A percentile compares a stretch with the other conserved stretches of the same genome.
phyloP scores from a whole-genome alignment of 2,888 invertebrate species.

The Torymus texanus region DNA sequence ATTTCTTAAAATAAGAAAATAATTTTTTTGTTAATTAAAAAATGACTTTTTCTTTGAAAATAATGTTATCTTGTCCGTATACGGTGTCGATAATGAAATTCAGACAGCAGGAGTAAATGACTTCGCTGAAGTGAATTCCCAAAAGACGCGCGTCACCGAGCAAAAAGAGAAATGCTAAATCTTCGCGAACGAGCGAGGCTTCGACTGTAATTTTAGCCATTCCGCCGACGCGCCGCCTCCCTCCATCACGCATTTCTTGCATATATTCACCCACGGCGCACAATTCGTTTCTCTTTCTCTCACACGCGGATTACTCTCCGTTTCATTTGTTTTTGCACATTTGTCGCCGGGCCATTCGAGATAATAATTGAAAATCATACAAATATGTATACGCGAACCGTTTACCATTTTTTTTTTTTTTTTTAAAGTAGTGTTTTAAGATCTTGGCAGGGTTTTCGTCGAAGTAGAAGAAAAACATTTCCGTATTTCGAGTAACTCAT shows the following conservation, averaged over 20 bases:
- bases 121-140: too few relatives aligned
- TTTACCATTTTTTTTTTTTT: neutral
- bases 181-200: too few relatives aligned
- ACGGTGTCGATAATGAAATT: too few relatives aligned
- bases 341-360: constrained; percentile 11
- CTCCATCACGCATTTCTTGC: constrained; percentile 49
- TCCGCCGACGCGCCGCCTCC: constrained; percentile 8
- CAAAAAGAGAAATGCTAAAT: too few relatives aligned
- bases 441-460: neutral
- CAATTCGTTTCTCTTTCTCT: neutral
- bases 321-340: neutral
- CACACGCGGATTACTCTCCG: neutral
- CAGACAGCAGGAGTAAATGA: too few relatives aligned
- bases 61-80: too few relatives aligned
- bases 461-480: neutral
- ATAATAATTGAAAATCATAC: constrained; percentile 18
- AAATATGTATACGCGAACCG: neutral
- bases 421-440: neutral
- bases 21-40: too few relatives aligned
- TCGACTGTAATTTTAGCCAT: constrained; percentile 6
- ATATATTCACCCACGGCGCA: constrained; percentile 43
- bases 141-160: too few relatives aligned
- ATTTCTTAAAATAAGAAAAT: too few relatives aligned
- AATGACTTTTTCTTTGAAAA: too few relatives aligned
- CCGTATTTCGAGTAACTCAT: constrained; percentile 5